Percentiles rank a stretch among this genome's conserved stretches.
Evolutionary conservation across 2,113 vertebrate species (phyloP).

Genomic region (Zosterops borbonicus): DNA sequence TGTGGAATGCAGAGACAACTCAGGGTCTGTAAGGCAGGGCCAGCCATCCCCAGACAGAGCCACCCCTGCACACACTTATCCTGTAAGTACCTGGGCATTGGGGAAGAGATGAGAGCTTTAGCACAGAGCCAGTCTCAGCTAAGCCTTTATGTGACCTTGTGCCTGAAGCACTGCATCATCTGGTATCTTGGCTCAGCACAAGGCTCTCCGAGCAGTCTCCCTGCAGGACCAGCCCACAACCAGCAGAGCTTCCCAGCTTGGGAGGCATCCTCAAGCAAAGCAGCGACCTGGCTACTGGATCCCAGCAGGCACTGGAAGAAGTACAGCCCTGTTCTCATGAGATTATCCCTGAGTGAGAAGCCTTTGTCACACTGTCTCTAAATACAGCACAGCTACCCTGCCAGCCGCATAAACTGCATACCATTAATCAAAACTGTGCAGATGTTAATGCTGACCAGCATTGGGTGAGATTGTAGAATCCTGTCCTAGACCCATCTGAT

Average conservation of each 20-base stretch:
- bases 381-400: neutral
- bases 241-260: neutral
- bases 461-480: neutral
- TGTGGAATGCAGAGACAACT: neutral
- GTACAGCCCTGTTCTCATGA: neutral
- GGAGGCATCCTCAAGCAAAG: neutral
- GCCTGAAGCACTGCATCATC: neutral
- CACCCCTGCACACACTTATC: fast-evolving
- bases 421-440: neutral
- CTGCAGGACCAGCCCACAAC: neutral
- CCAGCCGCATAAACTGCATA: neutral
- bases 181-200: fast-evolving
- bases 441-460: neutral
- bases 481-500: neutral
- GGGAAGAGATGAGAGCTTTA: neutral
- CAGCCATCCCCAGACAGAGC: neutral
- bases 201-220: neutral
- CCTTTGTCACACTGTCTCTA: neutral
- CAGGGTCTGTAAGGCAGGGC: neutral
- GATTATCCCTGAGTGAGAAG: neutral
- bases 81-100: neutral
- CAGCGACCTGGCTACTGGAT: neutral
- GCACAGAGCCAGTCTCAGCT: neutral
- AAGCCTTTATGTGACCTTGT: neutral
- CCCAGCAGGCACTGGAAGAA: neutral